phyloP scores from a whole-genome alignment of 2,113 vertebrate species.

The Otolemur garnettii region DNA sequence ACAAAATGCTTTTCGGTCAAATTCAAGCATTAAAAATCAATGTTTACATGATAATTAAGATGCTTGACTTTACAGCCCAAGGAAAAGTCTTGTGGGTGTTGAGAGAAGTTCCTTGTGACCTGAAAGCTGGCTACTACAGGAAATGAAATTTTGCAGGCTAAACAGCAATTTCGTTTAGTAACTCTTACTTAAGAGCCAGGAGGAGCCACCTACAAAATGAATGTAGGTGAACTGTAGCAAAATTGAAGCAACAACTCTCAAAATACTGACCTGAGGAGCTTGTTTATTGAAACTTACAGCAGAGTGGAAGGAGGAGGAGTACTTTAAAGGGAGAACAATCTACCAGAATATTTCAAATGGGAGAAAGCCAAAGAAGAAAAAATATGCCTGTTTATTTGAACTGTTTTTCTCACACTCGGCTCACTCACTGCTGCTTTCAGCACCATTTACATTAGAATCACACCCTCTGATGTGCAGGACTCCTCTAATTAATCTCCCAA shows the following conservation, averaged over 20 bases:
- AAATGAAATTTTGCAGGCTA: conserved; percentile 67
- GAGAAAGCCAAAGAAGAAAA: not conserved
- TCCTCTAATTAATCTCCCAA: conserved; percentile 74
- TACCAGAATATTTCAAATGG: not conserved
- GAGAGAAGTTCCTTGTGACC: conserved; percentile 59
- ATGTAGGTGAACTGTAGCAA: conserved; percentile 28
- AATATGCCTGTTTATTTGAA: not conserved
- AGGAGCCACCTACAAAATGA: not conserved
- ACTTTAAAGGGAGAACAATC: conserved; percentile 14
- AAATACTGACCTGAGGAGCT: conserved; percentile 36
- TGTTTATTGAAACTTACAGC: conserved; percentile 38
- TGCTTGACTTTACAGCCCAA: conserved; percentile 28
- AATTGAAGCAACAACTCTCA: conserved; percentile 15
- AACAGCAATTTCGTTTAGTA: conserved; percentile 42
- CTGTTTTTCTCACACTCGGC: conserved; percentile 27
- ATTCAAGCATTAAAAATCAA: conserved; percentile 65
- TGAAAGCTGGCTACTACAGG: conserved; percentile 61
- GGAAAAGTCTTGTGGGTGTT: conserved; percentile 58
- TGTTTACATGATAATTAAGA: conserved; percentile 55
- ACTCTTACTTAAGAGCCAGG: conserved; percentile 42
- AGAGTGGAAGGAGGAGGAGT: no score
- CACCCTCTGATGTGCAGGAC: not conserved
- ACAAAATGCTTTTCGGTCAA: conserved; percentile 57
- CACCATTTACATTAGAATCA: conserved; percentile 25
- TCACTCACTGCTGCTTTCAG: not conserved